Conservation (phyloP, 2,113 vertebrate species). For the Microtus richardsoni region DNA sequence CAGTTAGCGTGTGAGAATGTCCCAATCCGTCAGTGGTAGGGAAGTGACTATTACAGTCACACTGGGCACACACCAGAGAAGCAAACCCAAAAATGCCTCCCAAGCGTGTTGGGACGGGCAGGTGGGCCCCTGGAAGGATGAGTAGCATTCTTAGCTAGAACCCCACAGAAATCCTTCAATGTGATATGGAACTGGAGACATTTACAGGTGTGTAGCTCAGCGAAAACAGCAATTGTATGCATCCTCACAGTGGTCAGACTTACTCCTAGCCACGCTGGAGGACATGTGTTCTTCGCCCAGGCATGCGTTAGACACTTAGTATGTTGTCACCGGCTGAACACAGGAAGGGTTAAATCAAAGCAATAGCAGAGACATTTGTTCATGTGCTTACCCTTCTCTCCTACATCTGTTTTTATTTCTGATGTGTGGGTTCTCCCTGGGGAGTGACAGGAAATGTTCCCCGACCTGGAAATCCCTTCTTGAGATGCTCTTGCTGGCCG, state of each 20-base stretch:
- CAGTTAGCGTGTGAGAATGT: background rate
- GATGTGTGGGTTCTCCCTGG: background rate
- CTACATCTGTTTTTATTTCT: background rate
- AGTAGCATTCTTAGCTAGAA: background rate
- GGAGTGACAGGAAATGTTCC: background rate
- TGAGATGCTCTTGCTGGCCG: background rate
- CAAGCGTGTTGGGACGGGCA: background rate
- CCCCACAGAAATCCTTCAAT: background rate
- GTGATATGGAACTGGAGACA: background rate
- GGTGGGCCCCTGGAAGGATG: background rate
- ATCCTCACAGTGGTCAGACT: background rate
- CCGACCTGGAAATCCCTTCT: background rate
- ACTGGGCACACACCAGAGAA: background rate
- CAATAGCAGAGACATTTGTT: background rate
- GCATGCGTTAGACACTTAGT: background rate
- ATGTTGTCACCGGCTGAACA: background rate
- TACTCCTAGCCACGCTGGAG: background rate
- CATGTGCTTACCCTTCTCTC: background rate
- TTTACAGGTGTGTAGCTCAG: background rate
- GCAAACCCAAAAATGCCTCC: background rate
- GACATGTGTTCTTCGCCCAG: background rate
- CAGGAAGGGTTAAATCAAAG: background rate
- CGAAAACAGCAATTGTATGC: background rate
- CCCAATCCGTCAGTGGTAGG: background rate
- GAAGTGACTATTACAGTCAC: background rate